Conservation (phyloP, 2,888 invertebrate genomes). For the Tenthredo distinguenda region DNA sequence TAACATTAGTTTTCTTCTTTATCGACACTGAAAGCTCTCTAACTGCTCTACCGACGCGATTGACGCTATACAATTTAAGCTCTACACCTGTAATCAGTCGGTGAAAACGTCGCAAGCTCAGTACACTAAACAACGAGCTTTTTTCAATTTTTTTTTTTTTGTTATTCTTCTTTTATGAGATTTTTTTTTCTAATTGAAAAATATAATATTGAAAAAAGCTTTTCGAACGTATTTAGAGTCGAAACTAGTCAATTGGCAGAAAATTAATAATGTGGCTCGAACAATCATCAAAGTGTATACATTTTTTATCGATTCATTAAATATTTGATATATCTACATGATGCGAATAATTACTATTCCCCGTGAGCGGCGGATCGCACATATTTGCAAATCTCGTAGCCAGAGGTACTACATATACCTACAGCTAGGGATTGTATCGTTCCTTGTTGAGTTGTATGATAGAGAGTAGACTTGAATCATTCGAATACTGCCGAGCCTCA, state of each 20-base stretch:
- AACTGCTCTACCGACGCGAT: background rate
- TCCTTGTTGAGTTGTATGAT: background rate
- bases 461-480: conserved; percentile 16
- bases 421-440: background rate
- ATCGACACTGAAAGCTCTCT: background rate
- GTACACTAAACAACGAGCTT: background rate
- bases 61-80: background rate
- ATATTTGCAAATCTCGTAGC: conserved; percentile 9
- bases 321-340: background rate
- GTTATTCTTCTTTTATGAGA: background rate
- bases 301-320: background rate
- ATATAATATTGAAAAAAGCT: background rate
- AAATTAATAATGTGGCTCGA: too few species aligned
- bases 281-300: too few species aligned
- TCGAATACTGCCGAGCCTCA: conserved; percentile 52
- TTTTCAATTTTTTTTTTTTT: background rate
- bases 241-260: background rate
- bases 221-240: background rate
- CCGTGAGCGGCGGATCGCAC: background rate
- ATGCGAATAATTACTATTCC: background rate
- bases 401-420: background rate
- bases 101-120: background rate
- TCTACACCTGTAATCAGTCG: background rate
- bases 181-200: background rate
- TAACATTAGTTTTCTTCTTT: background rate